Percentiles rank a stretch among this genome's conserved stretches.
Conservation (phyloP, 2,888 invertebrate genomes). For the Agriotes lineatus region DNA sequence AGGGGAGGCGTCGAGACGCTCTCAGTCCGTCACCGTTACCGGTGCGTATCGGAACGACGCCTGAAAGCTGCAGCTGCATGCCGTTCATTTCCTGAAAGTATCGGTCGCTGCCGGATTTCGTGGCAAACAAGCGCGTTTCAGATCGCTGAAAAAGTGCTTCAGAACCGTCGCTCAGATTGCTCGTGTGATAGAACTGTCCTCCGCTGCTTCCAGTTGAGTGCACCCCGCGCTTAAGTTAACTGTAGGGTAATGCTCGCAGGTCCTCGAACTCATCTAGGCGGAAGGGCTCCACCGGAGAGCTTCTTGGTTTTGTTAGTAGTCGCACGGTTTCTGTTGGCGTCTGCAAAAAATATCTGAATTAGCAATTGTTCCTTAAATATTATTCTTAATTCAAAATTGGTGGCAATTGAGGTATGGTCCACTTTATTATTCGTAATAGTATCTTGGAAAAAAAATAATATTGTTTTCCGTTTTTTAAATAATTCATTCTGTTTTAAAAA, state of each 20-base stretch:
- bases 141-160: neutral
- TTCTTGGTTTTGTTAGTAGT: too few species aligned
- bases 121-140: neutral
- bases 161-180: neutral
- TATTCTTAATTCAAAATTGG: too few species aligned
- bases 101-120: neutral
- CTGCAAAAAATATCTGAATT: too few species aligned
- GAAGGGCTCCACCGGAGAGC: neutral
- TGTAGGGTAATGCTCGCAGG: neutral
- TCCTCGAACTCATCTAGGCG: neutral
- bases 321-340: too few species aligned
- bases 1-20: slow-evolving; percentile 55
- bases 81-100: slow-evolving; percentile 20
- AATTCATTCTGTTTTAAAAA: too few species aligned
- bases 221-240: neutral
- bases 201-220: neutral
- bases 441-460: too few species aligned
- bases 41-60: slow-evolving; percentile 50
- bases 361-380: too few species aligned
- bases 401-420: too few species aligned
- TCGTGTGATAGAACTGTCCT: neutral
- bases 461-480: too few species aligned
- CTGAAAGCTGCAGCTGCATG: slow-evolving; percentile 25
- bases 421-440: too few species aligned
- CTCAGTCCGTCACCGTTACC: slow-evolving; percentile 55